Conservation (phyloP, 2,888 invertebrate genomes). For the Mythimna lalbum region DNA sequence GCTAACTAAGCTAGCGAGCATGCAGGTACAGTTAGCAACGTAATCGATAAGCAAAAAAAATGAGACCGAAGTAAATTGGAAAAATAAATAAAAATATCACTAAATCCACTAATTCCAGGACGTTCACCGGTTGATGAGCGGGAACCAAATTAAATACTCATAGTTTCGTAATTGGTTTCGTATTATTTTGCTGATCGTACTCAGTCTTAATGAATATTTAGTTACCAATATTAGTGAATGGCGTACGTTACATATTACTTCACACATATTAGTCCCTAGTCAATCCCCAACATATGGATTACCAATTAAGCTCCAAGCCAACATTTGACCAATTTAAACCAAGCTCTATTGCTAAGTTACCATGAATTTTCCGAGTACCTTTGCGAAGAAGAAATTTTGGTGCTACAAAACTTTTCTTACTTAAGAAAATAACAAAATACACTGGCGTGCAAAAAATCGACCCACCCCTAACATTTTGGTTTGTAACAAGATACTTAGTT, state of each 20-base stretch:
- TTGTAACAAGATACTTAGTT: no score
- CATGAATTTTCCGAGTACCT: constrained; percentile 28
- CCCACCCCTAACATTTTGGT: no score
- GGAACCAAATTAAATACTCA: not conserved
- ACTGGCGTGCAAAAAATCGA: no score
- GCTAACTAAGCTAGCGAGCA: not conserved
- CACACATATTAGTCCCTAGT: constrained; percentile 28
- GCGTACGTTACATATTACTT: constrained; percentile 13
- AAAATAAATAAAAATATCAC: not conserved
- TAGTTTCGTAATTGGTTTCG: not conserved
- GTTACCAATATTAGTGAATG: constrained; percentile 29
- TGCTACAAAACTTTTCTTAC: constrained; percentile 20
- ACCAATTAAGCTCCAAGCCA: constrained; percentile 24
- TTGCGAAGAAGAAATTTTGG: constrained; percentile 16
- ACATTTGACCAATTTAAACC: constrained; percentile 20
- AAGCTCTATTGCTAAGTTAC: constrained; percentile 13
- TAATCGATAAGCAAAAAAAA: not conserved
- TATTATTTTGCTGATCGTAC: constrained; percentile 9
- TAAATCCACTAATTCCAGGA: not conserved
- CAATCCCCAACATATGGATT: constrained; percentile 27
- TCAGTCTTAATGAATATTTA: constrained; percentile 44
- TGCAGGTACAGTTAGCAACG: not conserved
- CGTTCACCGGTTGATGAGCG: not conserved
- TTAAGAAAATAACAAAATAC: not conserved
- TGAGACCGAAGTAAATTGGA: not conserved